Percentiles rank a stretch among this genome's conserved stretches.
phyloP scores from a whole-genome alignment of 1,140 invertebrate species.

The Latrodectus geometricus region DNA sequence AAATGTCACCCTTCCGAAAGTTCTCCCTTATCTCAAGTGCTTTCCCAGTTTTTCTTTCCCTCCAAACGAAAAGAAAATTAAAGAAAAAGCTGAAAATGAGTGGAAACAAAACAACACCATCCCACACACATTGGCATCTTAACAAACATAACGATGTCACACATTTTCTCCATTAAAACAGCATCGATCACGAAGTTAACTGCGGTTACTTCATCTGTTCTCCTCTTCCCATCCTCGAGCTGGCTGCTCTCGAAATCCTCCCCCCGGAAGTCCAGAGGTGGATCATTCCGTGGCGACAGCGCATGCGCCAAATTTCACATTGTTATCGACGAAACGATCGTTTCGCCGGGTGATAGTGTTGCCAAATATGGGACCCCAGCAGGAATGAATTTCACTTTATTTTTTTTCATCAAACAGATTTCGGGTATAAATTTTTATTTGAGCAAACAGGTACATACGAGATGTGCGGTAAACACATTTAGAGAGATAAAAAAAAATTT shows the following conservation, averaged over 20 bases:
- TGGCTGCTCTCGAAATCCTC: not conserved
- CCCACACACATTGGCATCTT: not conserved
- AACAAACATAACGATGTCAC: conserved; percentile 50
- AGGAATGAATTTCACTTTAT: not conserved
- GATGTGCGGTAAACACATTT: not conserved
- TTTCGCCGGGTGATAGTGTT: conserved; percentile 26
- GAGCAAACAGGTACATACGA: not conserved
- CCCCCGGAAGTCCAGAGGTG: conserved; percentile 9
- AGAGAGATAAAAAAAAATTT: not conserved
- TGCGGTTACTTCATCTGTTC: conserved; percentile 41
- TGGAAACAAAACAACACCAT: not conserved
- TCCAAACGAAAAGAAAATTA: not conserved
- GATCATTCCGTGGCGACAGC: conserved; percentile 1
- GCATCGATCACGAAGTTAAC: conserved; percentile 48
- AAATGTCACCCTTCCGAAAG: not conserved
- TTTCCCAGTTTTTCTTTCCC: no score
- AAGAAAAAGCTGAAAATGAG: not conserved
- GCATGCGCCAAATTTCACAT: conserved; percentile 5
- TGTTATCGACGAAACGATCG: conserved; percentile 39
- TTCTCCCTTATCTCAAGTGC: not conserved
- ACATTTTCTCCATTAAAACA: conserved; percentile 24
- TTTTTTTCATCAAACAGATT: not conserved
- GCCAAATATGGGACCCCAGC: conserved; percentile 27
- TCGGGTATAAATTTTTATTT: not conserved
- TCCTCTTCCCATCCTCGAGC: not conserved